Conservation (phyloP, 2,797 vertebrate genomes). For the Centropyge bicolor region DNA sequence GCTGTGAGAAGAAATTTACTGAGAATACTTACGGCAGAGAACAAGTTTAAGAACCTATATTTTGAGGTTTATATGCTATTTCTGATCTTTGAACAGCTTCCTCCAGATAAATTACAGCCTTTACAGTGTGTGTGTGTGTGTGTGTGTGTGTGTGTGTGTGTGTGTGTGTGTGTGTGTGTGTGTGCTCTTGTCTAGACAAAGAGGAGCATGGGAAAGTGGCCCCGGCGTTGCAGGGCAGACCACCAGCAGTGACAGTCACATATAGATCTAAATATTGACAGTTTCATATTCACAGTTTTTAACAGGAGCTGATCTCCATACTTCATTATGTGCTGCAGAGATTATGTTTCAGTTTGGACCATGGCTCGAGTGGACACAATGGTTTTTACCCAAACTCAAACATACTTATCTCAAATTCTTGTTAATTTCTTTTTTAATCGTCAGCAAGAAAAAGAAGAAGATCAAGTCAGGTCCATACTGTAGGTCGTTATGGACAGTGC, state of each 20-base stretch:
- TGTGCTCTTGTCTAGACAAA: conserved; percentile 31
- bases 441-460: background rate
- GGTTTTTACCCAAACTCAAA: background rate
- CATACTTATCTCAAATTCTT: no score
- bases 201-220: conserved; percentile 64
- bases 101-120: conserved; percentile 38
- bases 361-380: background rate
- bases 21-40: background rate
- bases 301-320: background rate
- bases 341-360: background rate
- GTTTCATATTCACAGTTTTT: conserved; percentile 4
- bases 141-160: conserved; percentile 24
- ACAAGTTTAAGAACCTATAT: conserved; percentile 26
- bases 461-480: background rate
- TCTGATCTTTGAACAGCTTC: conserved; percentile 25
- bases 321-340: background rate
- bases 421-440: no score
- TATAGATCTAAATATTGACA: conserved; percentile 30
- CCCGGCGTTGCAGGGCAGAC: conserved; percentile 35
- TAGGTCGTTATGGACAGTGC: background rate
- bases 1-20: background rate
- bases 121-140: conserved; percentile 29
- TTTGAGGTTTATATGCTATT: conserved; percentile 54
- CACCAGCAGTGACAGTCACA: conserved; percentile 52
- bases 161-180: conserved; percentile 34